phyloP scores from a whole-genome alignment of 2,113 vertebrate species.

The Hipposideros armiger region DNA sequence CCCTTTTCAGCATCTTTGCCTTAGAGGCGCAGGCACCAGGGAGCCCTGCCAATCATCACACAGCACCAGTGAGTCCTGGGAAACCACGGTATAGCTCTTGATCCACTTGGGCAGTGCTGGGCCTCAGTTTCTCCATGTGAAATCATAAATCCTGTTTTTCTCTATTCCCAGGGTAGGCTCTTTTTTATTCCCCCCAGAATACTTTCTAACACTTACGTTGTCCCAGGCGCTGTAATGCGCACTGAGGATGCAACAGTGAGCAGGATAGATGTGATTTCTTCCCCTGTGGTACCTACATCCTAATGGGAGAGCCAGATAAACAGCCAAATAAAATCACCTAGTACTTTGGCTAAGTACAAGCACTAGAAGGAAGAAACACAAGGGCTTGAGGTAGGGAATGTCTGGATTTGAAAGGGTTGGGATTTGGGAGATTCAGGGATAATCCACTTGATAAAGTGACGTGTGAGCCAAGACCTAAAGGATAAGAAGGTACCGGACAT shows the following conservation, averaged over 20 bases:
- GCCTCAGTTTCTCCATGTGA: not conserved
- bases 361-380: not conserved
- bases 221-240: not conserved
- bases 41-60: not conserved
- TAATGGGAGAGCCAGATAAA: not conserved
- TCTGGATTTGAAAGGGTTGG: not conserved
- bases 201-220: not conserved
- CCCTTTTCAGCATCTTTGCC: not conserved
- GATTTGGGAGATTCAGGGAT: not conserved
- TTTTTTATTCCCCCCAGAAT: not conserved
- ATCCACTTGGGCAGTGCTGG: not conserved
- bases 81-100: not conserved
- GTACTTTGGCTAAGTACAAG: not conserved
- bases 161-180: not conserved
- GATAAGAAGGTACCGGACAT: not conserved
- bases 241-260: not conserved
- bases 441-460: not conserved
- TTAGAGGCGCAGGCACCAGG: not conserved
- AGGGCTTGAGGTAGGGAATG: not conserved
- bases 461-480: not conserved
- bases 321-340: not conserved
- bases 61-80: not conserved
- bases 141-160: not conserved
- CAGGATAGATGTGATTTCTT: not conserved
- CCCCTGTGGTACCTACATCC: not conserved